Evolutionary conservation across 1,140 invertebrate genomes (phyloP), one percentile per base, ranked within the genome.

Genomic region (Heterodera schachtii): DNA sequence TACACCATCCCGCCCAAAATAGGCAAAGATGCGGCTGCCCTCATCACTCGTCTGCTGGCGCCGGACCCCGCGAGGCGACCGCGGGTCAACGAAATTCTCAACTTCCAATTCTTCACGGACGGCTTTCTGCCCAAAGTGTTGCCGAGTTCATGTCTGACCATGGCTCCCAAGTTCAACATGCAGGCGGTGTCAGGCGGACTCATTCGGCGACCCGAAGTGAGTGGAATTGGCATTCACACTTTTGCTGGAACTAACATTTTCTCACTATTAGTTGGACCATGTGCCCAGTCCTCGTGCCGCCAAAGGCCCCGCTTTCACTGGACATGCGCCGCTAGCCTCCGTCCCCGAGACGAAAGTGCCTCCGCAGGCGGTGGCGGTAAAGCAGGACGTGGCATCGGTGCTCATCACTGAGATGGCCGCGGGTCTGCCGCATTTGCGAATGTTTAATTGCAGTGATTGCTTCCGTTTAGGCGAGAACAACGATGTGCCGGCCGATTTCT

Each of bases 31-130:
- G 95, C 96, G 0, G 93, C 93, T 73, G 91, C 92, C 11, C 94
- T 98, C 92, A 97, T 98, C 60, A 92, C 93, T 21, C 92, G 93
- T 79, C 94, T 96, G 92, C 91, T 98, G 2, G 94, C 96, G 88
- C 92, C 93, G 1, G 94, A 95, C 87, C 96, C 96, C 0, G 91
- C 92, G 46, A 92, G 93, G 83, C 92, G 96, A 75, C 96, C 96
- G 0, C 93, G 93, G 19, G 93, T 97, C 84, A 91, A 92, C 60
- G 92, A 94, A 87, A 91, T 98, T 52, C 88, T 95, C 1, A 92
- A 93, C 78, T 93, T 95, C 91, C 93, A 92, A 71, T 94, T 94
- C 87, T 94, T 94, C 85, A 91, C 89, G 84, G 91, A 92, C 92
- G 86, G 80, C 60, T 84, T 69, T 13, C 21, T 83, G 73, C 84